Percentiles rank a stretch among this genome's conserved stretches.
These are phyloP conservation scores for Sebastes diaconus DNA, from an alignment of 2,797 vertebrate genomes.

Conservation along the genomic window DNA sequence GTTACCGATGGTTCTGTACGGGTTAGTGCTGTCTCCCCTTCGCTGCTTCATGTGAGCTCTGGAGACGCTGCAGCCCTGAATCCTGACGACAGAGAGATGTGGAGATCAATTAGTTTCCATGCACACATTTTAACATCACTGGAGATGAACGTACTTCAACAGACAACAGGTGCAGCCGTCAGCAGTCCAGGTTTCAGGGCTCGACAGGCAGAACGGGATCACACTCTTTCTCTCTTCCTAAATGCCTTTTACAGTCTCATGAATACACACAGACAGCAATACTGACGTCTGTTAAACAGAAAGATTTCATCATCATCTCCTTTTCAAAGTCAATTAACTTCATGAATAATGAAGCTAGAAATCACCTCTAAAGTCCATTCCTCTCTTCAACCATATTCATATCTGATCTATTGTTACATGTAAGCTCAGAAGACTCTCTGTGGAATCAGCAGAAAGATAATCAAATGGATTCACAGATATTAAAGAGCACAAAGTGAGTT, in stretches of 20 bases:
- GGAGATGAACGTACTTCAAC: not conserved
- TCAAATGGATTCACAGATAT: not conserved
- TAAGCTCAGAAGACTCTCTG: not conserved
- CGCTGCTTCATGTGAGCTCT: slow-evolving; percentile 10
- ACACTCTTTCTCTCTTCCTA: not conserved
- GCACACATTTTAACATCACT: not conserved
- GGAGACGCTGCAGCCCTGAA: slow-evolving; percentile 19
- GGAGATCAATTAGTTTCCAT: not conserved
- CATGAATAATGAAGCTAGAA: not conserved
- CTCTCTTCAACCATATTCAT: not conserved
- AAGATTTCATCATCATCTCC: too few relatives aligned
- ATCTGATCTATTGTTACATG: not conserved
- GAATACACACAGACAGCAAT: not conserved
- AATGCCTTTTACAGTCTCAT: not conserved
- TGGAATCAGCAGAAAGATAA: too few relatives aligned
- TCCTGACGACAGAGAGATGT: slow-evolving; percentile 32
- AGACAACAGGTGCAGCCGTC: not conserved
- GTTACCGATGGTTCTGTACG: not conserved
- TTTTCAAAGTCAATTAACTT: not conserved
- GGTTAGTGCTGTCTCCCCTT: not conserved
- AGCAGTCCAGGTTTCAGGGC: not conserved
- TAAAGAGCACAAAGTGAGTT: not conserved
- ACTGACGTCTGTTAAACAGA: accelerated
- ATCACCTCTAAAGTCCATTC: not conserved
- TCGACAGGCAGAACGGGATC: not conserved